Evolutionary conservation across 1,140 invertebrate species (phyloP).

Genomic region (Aculops lycopersici): DNA sequence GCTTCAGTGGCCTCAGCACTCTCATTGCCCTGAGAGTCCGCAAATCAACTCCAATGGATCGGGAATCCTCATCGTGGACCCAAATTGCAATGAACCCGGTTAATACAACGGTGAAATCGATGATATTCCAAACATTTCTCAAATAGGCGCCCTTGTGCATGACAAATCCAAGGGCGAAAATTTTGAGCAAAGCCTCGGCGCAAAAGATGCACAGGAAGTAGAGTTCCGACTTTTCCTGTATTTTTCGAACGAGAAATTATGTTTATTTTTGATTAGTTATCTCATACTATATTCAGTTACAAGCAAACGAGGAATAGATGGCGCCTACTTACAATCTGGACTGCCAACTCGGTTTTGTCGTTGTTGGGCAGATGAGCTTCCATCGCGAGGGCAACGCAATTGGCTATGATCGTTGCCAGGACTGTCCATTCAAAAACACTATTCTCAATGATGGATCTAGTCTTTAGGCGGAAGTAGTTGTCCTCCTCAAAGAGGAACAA

Average conservation of each 20-base stretch:
- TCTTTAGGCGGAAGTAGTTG: slow-evolving; percentile 81
- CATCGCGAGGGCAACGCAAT: slow-evolving; percentile 95
- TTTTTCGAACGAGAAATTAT: no score
- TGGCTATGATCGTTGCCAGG: slow-evolving; percentile 98
- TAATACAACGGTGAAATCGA: slow-evolving; percentile 99
- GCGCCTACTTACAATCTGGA: no score
- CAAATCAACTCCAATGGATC: slow-evolving; percentile 17
- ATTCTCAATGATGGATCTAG: slow-evolving; percentile 80
- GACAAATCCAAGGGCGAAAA: slow-evolving; percentile 95
- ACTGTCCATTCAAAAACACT: slow-evolving; percentile 99
- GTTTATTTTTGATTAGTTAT: no score
- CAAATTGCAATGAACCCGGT: slow-evolving; percentile 54
- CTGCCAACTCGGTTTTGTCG: slow-evolving; percentile 90
- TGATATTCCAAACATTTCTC: slow-evolving; percentile 99
- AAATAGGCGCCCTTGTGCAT: slow-evolving; percentile 96
- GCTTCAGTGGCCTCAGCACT: slow-evolving; percentile 25
- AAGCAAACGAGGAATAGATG: no score
- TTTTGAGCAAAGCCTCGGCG: slow-evolving; percentile 97
- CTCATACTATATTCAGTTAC: no score
- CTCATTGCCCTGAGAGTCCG: slow-evolving; percentile 22
- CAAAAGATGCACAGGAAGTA: slow-evolving; percentile 99
- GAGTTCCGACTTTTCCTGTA: slow-evolving; percentile 87
- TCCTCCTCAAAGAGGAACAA: slow-evolving; percentile 94
- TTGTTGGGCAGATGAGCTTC: slow-evolving; percentile 91
- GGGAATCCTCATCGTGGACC: slow-evolving; percentile 5